Conservation (phyloP, 2,797 vertebrate species). For the Enteromius viviparus region DNA sequence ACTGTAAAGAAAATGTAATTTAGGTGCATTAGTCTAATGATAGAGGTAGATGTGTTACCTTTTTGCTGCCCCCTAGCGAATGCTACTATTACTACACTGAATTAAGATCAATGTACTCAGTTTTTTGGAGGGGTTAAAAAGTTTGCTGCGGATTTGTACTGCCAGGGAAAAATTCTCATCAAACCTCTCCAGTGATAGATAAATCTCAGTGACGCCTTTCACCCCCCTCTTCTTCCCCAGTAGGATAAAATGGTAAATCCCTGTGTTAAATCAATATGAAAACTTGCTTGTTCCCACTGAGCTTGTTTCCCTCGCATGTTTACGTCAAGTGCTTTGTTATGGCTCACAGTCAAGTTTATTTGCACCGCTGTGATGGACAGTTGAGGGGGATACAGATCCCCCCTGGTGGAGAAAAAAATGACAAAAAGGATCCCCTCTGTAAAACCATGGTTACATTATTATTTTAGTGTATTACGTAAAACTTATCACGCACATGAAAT, state of each 20-base stretch:
- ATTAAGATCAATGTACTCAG: background rate
- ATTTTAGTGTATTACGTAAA: too few relatives aligned
- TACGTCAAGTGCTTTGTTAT: constrained; percentile 55
- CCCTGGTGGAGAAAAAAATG: too few relatives aligned
- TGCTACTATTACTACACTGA: constrained; percentile 31
- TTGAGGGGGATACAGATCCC: too few relatives aligned
- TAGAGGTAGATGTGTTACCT: constrained; percentile 45
- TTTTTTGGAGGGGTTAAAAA: background rate
- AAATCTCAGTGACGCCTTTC: constrained; percentile 37
- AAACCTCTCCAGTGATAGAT: constrained; percentile 46
- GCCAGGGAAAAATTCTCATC: constrained; percentile 37
- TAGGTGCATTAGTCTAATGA: background rate
- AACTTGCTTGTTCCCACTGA: constrained; percentile 60
- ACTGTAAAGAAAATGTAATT: background rate
- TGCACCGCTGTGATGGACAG: constrained; percentile 31
- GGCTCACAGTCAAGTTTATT: constrained; percentile 54
- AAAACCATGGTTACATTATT: too few relatives aligned
- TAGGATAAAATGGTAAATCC: constrained; percentile 40
- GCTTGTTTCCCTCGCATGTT: constrained; percentile 6
- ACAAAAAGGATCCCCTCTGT: too few relatives aligned
- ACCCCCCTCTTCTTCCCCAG: background rate
- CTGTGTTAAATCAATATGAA: constrained; percentile 42
- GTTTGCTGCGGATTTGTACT: constrained; percentile 25
- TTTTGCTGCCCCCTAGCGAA: constrained; percentile 81
- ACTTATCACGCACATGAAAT: too few relatives aligned